Conservation (phyloP, 2,888 invertebrate genomes). For the Dione vanillae region DNA sequence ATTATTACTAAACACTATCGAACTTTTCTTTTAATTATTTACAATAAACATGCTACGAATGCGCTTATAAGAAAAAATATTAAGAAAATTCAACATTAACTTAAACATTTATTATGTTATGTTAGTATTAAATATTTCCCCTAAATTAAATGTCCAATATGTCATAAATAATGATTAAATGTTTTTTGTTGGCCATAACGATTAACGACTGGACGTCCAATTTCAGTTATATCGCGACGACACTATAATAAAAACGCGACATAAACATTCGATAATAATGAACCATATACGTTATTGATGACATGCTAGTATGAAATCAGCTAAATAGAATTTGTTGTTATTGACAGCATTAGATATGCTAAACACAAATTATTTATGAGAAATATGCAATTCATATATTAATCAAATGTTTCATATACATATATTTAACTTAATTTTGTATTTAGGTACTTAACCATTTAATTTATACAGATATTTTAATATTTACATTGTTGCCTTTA, state of each 20-base stretch:
- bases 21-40: no score
- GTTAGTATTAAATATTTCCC: constrained; percentile 43
- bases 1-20: no score
- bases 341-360: background rate
- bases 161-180: constrained; percentile 58
- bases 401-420: background rate
- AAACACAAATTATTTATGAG: background rate
- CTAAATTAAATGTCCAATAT: constrained; percentile 51
- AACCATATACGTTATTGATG: constrained; percentile 48
- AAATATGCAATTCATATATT: background rate
- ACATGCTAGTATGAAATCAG: constrained; percentile 49
- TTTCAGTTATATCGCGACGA: constrained; percentile 55
- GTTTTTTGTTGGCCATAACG: constrained; percentile 54
- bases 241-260: constrained; percentile 56
- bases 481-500: background rate
- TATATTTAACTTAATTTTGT: no score
- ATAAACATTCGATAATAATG: constrained; percentile 55
- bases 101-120: background rate
- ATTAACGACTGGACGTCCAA: constrained; percentile 53
- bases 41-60: no score
- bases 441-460: no score
- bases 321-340: constrained; percentile 6
- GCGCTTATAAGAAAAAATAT: background rate
- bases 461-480: background rate
- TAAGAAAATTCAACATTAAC: background rate